Percentiles rank a stretch among this genome's conserved stretches.
phyloP scores from a whole-genome alignment of 2,113 vertebrate genomes.

The Nibea albiflora region DNA sequence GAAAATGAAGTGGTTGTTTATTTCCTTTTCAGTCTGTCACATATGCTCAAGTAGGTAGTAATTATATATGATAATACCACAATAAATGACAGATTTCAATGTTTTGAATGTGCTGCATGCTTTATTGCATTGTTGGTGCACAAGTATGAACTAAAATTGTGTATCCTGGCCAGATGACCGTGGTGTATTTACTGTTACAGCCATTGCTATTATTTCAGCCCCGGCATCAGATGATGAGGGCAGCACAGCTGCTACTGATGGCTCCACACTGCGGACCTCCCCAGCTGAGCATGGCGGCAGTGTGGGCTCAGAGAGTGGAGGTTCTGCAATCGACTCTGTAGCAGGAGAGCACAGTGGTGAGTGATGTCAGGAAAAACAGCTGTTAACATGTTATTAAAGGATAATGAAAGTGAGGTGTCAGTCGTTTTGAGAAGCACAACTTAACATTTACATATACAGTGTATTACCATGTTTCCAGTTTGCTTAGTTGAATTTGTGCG shows the following conservation, averaged over 20 bases:
- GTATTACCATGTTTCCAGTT: neutral
- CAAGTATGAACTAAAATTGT: slow-evolving; percentile 52
- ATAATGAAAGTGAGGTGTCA: too few species aligned
- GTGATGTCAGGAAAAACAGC: slow-evolving; percentile 43
- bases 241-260: slow-evolving; percentile 98
- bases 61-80: slow-evolving; percentile 14
- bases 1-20: neutral
- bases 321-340: slow-evolving; percentile 96
- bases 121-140: slow-evolving; percentile 36
- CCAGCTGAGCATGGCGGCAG: slow-evolving; percentile 98
- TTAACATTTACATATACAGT: neutral
- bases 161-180: slow-evolving; percentile 74
- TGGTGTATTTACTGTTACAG: slow-evolving; percentile 95
- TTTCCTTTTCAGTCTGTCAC: neutral
- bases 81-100: neutral
- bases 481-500: slow-evolving; percentile 3
- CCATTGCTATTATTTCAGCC: slow-evolving; percentile 97
- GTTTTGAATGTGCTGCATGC: slow-evolving; percentile 29
- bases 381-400: too few species aligned
- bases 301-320: slow-evolving; percentile 98
- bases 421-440: neutral
- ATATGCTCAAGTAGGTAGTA: neutral
- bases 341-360: slow-evolving; percentile 98
- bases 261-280: slow-evolving; percentile 96
- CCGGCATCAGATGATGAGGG: slow-evolving; percentile 99